Evolutionary conservation across 1,140 invertebrate species (phyloP), one percentile per base, ranked within the genome.

Genomic region (Drosophila pseudoananassae): DNA sequence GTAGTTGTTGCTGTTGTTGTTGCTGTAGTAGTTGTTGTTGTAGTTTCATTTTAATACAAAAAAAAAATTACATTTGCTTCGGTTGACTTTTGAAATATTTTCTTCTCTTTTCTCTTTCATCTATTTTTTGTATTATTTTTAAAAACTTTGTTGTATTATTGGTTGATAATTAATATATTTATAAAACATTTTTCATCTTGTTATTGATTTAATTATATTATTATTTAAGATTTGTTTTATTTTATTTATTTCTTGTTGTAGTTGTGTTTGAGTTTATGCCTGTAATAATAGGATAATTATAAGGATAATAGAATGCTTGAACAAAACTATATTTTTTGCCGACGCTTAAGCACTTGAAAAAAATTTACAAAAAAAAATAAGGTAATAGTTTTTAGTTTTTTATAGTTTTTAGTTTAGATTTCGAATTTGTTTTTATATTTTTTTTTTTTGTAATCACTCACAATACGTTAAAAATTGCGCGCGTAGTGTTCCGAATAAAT

Each of bases 251-350:
- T 58, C 25, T 47, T 70, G 40, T 73, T 68, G 60, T 79, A 64
- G 58, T 79, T 76, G 55, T 79, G 68, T 80, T 84, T 85, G 71
- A 82, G 83, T 87, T 76, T 83, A 76, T 81, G 84, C 78, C 64
- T 89, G 63, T 31, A 60, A 76, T 23, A 20, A 46, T 40, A 60
- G 57, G 49, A 71, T 65, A 33, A 45, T 31, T 17, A 33, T 43
- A 63, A 38, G 29, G 9, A 29, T 47, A 57, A 43, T 66, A 75
- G 51, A 40, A 36, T 36, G 4, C 3, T 12, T 36, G 33, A 36
- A 36, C 12, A 29, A 50, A 74, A 72, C 56, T 64, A 51, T 20
- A 20, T 20, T 6, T 50, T 40, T 46, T 74, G 29, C 63, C 63
- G 58, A 50, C 58, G 58, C 57, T 17, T 56, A 4, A 15, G 14